These are phyloP conservation scores for Gadus macrocephalus DNA, from an alignment of 2,113 vertebrate genomes.

Conservation along the genomic window DNA sequence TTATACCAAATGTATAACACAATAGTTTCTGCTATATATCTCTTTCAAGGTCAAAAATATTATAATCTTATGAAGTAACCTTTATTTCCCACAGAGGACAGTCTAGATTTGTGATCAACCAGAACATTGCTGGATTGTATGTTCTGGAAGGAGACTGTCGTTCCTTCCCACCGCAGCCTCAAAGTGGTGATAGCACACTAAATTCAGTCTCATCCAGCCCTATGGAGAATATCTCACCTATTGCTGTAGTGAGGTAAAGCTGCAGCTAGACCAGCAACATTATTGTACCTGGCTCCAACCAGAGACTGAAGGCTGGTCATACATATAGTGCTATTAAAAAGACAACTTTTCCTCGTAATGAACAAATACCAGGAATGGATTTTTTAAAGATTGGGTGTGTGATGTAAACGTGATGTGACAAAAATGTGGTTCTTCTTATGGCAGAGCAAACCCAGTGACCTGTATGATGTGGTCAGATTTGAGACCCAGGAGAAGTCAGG, in stretches of 20 bases:
- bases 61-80: background rate
- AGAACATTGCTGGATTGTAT: conserved; percentile 67
- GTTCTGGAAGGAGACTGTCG: conserved; percentile 71
- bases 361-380: too few relatives aligned
- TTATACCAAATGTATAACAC: too few relatives aligned
- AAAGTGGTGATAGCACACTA: conserved; percentile 71
- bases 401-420: too few relatives aligned
- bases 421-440: background rate
- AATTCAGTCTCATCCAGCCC: conserved; percentile 71
- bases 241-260: conserved; percentile 68
- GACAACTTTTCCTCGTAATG: too few relatives aligned
- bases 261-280: background rate
- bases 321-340: too few relatives aligned
- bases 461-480: conserved; percentile 71
- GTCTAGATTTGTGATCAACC: conserved; percentile 79
- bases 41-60: background rate
- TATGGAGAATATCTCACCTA: conserved; percentile 78
- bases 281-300: background rate
- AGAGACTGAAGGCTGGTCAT: background rate
- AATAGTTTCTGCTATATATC: too few relatives aligned
- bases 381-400: too few relatives aligned
- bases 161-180: conserved; percentile 64
- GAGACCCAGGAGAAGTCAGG: conserved; percentile 14
- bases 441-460: conserved; percentile 53
- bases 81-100: conserved; percentile 64